A percentile compares a stretch with the other conserved stretches of the same genome.
Conservation (phyloP, 1,140 invertebrate genomes). For the Drosophila sproati region DNA sequence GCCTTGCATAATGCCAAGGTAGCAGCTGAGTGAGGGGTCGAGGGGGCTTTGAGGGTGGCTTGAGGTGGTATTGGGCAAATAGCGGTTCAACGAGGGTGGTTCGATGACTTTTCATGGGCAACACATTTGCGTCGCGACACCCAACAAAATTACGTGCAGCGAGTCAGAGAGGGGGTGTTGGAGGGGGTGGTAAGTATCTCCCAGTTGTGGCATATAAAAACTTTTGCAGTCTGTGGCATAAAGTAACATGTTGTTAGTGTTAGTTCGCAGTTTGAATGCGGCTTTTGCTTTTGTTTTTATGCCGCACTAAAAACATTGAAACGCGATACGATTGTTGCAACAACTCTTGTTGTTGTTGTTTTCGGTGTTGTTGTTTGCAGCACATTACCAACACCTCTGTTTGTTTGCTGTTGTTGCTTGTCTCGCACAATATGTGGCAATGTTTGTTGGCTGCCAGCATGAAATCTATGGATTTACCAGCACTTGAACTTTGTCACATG, state of each 20-base stretch:
- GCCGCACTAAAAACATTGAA: conserved; percentile 80
- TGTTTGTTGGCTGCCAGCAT: conserved; percentile 77
- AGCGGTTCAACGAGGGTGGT: conserved; percentile 2
- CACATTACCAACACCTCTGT: conserved; percentile 68
- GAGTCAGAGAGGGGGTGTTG: conserved; percentile 14
- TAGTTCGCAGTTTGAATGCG: conserved; percentile 75
- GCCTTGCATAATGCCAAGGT: conserved; percentile 76
- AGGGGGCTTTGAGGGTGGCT: not conserved
- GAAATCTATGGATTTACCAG: conserved; percentile 82
- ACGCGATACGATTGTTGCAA: conserved; percentile 79
- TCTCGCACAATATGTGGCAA: conserved; percentile 81
- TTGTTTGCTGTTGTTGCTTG: conserved; percentile 54
- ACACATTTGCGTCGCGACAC: conserved; percentile 82
- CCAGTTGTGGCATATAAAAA: conserved; percentile 67
- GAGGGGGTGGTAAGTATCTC: conserved; percentile 33
- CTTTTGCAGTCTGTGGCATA: conserved; percentile 68
- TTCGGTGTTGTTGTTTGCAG: conserved; percentile 44
- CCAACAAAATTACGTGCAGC: conserved; percentile 78
- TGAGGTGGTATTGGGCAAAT: not conserved
- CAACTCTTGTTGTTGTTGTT: conserved; percentile 52
- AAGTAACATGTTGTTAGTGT: conserved; percentile 40
- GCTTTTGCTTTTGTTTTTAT: conserved; percentile 82
- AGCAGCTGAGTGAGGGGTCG: conserved; percentile 32
- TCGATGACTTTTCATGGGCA: conserved; percentile 58
- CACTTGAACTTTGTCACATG: conserved; percentile 82